Conservation (phyloP, 2,797 vertebrate genomes). For the Triplophysa bombifrons region DNA sequence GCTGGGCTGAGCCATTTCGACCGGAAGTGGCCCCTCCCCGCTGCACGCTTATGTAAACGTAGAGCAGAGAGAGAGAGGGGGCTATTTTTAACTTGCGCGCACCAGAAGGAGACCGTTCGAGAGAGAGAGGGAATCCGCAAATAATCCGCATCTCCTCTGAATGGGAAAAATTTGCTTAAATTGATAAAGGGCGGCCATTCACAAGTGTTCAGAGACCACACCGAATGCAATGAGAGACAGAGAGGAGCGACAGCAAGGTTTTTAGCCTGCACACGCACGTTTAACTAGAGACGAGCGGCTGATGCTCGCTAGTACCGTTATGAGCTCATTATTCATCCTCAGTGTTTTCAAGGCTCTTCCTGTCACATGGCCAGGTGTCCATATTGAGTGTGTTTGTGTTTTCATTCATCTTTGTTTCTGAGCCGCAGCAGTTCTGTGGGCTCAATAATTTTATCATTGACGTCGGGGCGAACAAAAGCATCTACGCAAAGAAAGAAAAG, state of each 20-base stretch:
- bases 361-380: slow-evolving; percentile 25
- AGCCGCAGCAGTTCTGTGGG: slow-evolving; percentile 11
- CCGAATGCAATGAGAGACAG: slow-evolving; percentile 21
- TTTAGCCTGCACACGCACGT: neutral
- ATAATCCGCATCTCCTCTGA: neutral
- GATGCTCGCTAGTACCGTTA: slow-evolving; percentile 4
- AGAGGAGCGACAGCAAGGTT: neutral
- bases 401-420: neutral
- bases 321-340: slow-evolving; percentile 25
- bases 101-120: slow-evolving; percentile 43
- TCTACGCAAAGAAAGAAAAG: neutral
- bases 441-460: slow-evolving; percentile 25
- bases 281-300: neutral
- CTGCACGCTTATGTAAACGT: slow-evolving; percentile 79
- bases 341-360: slow-evolving; percentile 29
- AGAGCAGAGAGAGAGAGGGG: slow-evolving; percentile 47
- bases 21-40: slow-evolving; percentile 77
- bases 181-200: neutral
- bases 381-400: slow-evolving; percentile 7
- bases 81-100: slow-evolving; percentile 79
- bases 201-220: neutral
- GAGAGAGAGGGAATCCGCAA: neutral
- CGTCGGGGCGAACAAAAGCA: neutral
- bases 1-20: slow-evolving; percentile 74
- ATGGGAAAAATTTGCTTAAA: neutral